Evolutionary conservation across 2,113 vertebrate species (phyloP).

Genomic region (Todiramphus saurophagus): DNA sequence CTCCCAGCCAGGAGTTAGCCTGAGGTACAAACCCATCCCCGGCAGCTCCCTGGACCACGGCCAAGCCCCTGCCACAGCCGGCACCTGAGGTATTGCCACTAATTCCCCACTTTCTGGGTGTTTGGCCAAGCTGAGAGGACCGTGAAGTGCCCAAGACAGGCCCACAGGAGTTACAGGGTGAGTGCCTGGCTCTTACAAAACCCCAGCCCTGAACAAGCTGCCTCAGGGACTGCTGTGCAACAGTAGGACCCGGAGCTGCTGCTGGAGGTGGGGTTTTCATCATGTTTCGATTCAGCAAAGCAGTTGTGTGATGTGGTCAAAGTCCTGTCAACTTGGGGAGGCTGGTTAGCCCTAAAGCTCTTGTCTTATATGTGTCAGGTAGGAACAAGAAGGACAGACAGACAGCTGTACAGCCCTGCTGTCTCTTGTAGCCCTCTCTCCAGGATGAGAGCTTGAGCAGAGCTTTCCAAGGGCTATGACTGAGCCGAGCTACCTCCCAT

Average conservation of each 20-base stretch:
- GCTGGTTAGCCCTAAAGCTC: background rate
- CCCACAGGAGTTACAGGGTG: background rate
- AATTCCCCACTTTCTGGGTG: background rate
- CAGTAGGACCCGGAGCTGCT: background rate
- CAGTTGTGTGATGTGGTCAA: background rate
- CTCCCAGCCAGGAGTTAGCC: background rate
- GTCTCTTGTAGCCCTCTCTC: background rate
- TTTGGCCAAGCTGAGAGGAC: background rate
- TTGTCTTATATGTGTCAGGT: background rate
- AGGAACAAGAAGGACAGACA: background rate
- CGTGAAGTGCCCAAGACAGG: background rate
- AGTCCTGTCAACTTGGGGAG: background rate
- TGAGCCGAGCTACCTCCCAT: background rate
- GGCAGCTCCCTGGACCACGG: background rate
- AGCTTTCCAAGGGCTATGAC: background rate
- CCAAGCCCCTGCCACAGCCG: background rate
- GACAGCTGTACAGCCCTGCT: background rate
- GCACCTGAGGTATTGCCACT: background rate
- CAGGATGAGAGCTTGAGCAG: background rate
- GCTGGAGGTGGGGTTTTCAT: background rate
- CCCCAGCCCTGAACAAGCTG: background rate
- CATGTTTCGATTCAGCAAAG: background rate
- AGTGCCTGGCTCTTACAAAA: background rate
- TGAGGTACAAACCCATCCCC: background rate
- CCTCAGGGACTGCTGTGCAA: fast-evolving